phyloP scores from a whole-genome alignment of 1,140 invertebrate species.

The Tyrophagus putrescentiae region DNA sequence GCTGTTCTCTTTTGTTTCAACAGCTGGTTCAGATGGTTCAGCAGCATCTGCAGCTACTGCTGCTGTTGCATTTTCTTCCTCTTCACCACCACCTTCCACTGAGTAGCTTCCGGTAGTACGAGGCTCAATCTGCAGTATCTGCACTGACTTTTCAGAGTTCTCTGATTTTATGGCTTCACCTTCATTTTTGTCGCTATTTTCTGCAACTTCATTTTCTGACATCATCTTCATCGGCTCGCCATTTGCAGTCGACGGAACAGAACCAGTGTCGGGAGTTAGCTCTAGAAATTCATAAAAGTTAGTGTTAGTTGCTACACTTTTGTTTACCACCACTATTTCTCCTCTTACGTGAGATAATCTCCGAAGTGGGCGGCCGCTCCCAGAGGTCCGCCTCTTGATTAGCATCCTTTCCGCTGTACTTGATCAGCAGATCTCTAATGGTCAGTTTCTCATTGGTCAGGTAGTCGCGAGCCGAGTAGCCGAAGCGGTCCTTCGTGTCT shows the following conservation, averaged over 20 bases:
- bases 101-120: background rate
- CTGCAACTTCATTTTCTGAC: too few species aligned
- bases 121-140: slow-evolving; percentile 12
- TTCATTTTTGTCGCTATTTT: background rate
- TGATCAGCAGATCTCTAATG: slow-evolving; percentile 26
- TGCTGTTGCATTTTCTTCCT: background rate
- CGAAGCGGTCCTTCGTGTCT: slow-evolving; percentile 61
- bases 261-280: slow-evolving; percentile 4
- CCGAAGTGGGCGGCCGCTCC: slow-evolving; percentile 28
- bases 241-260: background rate
- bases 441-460: slow-evolving; percentile 37
- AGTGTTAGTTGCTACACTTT: too few species aligned
- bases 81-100: background rate
- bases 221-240: background rate
- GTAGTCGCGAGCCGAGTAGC: slow-evolving; percentile 53
- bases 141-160: background rate
- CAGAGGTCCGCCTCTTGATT: slow-evolving; percentile 25
- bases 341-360: slow-evolving; percentile 27
- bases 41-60: too few species aligned
- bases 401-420: slow-evolving; percentile 22
- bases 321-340: too few species aligned
- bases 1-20: too few species aligned
- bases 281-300: slow-evolving; percentile 14
- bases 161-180: background rate
- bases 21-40: too few species aligned